Conservation (phyloP, 2,797 vertebrate genomes). For the Acanthiza pusilla region DNA sequence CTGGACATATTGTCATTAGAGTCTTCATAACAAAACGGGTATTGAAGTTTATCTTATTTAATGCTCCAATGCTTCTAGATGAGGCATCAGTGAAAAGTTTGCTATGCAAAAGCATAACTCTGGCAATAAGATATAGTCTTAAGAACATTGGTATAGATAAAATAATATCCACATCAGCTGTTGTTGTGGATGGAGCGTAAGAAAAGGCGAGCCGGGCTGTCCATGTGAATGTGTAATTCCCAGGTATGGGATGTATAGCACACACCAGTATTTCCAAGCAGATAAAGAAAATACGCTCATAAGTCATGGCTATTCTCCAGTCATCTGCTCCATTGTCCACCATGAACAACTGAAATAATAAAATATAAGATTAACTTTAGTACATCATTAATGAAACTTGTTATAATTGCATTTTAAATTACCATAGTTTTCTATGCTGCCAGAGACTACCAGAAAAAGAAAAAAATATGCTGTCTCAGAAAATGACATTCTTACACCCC, state of each 20-base stretch:
- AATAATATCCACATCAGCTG: constrained; percentile 99
- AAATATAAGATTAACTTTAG: constrained; percentile 71
- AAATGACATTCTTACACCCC: neutral
- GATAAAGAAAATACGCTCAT: constrained; percentile 99
- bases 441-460: neutral
- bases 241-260: constrained; percentile 99
- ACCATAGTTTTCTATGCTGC: neutral
- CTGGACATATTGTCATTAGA: constrained; percentile 99
- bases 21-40: constrained; percentile 99
- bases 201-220: constrained; percentile 96
- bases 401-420: constrained; percentile 17
- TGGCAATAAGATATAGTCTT: constrained; percentile 98
- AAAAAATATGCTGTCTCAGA: neutral
- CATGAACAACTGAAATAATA: constrained; percentile 94
- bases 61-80: constrained; percentile 97
- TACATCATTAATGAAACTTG: constrained; percentile 11
- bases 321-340: constrained; percentile 99
- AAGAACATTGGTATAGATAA: constrained; percentile 99
- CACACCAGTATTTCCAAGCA: constrained; percentile 99
- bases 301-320: constrained; percentile 99
- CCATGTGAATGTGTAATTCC: constrained; percentile 99
- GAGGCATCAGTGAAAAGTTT: constrained; percentile 99
- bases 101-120: constrained; percentile 99
- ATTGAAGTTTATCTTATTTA: constrained; percentile 99
- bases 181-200: constrained; percentile 91